Percentiles rank a stretch among this genome's conserved stretches.
Evolutionary conservation across 2,888 invertebrate species (phyloP).

Genomic region (Hylaea fasciaria): DNA sequence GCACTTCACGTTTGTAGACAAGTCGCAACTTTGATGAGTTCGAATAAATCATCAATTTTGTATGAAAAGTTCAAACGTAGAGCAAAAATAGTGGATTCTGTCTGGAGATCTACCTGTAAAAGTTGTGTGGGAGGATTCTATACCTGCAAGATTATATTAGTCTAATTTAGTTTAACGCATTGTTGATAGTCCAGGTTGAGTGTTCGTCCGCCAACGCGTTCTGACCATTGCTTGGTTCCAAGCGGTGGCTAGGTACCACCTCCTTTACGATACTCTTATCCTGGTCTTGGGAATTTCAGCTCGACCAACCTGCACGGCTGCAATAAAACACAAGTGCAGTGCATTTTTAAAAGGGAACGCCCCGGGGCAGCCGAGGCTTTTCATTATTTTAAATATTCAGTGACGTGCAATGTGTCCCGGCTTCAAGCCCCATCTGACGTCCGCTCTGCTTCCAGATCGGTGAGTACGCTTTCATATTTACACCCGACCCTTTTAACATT

Average conservation of each 20-base stretch:
- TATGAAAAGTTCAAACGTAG: not conserved
- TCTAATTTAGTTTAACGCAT: constrained; percentile 38
- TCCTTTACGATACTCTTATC: constrained; percentile 76
- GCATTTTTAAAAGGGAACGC: constrained; percentile 83
- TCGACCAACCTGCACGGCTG: constrained; percentile 80
- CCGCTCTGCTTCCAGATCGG: constrained; percentile 55
- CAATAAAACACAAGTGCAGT: constrained; percentile 80
- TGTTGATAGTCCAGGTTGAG: constrained; percentile 53
- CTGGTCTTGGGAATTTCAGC: constrained; percentile 69
- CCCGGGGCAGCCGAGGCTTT: constrained; percentile 72
- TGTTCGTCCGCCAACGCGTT: constrained; percentile 50
- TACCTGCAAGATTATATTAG: constrained; percentile 36
- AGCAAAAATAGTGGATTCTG: constrained; percentile 3
- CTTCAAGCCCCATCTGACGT: constrained; percentile 59
- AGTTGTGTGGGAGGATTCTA: constrained; percentile 21
- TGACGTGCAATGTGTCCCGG: constrained; percentile 73
- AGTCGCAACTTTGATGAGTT: too few relatives aligned
- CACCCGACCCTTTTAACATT: constrained; percentile 59
- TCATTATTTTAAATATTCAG: constrained; percentile 84
- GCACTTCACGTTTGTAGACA: too few relatives aligned
- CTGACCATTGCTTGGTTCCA: constrained; percentile 60
- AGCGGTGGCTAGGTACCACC: constrained; percentile 60
- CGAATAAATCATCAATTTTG: too few relatives aligned
- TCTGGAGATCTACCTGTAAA: constrained; percentile 6
- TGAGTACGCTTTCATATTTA: constrained; percentile 66